Percentiles rank a stretch among this genome's conserved stretches.
Evolutionary conservation across 1,140 invertebrate species (phyloP).

Genomic region (Gerris buenoi): DNA sequence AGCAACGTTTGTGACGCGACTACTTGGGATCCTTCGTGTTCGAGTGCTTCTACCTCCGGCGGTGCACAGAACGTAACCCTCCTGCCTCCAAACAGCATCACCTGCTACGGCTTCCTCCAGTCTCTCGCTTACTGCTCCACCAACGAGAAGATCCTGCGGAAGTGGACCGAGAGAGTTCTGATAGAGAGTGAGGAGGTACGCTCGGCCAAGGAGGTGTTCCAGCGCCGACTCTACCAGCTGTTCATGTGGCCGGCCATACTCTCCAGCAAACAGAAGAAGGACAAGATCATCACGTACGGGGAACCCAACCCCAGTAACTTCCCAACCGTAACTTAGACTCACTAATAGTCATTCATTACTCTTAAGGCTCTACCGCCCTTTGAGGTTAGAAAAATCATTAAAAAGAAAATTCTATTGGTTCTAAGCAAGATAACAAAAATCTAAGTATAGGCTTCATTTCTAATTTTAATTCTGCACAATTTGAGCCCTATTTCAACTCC

Average conservation of each 20-base stretch:
- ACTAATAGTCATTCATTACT: too few species aligned
- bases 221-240: not conserved
- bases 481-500: too few species aligned
- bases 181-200: not conserved
- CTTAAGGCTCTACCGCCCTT: too few species aligned
- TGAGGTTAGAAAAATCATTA: too few species aligned
- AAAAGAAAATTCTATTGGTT: too few species aligned
- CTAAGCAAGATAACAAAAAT: too few species aligned
- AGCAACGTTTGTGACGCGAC: not conserved
- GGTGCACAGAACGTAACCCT: not conserved
- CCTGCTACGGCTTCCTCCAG: not conserved
- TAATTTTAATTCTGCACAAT: too few species aligned
- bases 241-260: not conserved
- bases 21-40: not conserved
- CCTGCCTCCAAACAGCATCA: not conserved
- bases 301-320: too few species aligned
- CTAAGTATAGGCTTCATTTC: too few species aligned
- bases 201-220: not conserved
- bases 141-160: not conserved
- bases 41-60: not conserved
- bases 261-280: not conserved
- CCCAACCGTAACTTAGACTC: too few species aligned
- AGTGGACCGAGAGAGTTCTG: not conserved
- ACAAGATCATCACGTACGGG: not conserved
- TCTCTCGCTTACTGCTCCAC: not conserved